Evolutionary conservation across 2,113 vertebrate species (phyloP), one percentile per base, ranked within the genome.

Genomic region (Chrysemys picta): DNA sequence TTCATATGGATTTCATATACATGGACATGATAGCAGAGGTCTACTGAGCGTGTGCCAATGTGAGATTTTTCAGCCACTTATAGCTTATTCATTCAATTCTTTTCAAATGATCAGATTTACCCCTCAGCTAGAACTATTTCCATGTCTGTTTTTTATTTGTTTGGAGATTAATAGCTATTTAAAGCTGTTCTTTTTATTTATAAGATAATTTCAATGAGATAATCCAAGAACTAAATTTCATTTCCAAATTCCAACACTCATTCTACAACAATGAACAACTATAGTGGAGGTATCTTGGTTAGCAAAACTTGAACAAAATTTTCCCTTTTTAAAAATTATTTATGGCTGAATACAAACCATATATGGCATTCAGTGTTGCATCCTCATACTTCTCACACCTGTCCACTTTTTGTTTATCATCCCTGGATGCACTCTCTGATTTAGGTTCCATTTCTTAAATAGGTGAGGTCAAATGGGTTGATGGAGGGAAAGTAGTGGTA

Each of bases 91-190:
- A 72, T 5, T 4, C 65, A 35, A 24, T 49, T 85, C 54, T 78
- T 62, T 92, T 82, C 29, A 82, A 53, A 54, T 56, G 22, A 82
- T 54, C 53, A n/a, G n/a, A 80, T 9, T 10, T 78, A 12, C 14
- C 45, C 45, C 90, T 91, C 72, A 81, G 7, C 29, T 65, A 72
- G 12, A 84, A 57, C 11, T 56, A 35, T 56, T 84, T 69, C 0
- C 0, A 59, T 59, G 53, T 5, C 10, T 24, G 2, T 89, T 69
- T 62, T 69, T n/a, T n/a, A n/a, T 14, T 69, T 72, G 7, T 72
- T 72, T 72, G 35, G 38, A 72, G 65, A 89, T 50, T 96, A 84
- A 86, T 42, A 88, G 82, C 19, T 83, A 53, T 80, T 88, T 35
- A 78, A 83, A 85, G 42, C 13, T 82, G 47, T 90, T 83, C 80